These are phyloP conservation scores for Myrmecobius fasciatus DNA, from an alignment of 2,113 vertebrate species.

Conservation along the genomic window DNA sequence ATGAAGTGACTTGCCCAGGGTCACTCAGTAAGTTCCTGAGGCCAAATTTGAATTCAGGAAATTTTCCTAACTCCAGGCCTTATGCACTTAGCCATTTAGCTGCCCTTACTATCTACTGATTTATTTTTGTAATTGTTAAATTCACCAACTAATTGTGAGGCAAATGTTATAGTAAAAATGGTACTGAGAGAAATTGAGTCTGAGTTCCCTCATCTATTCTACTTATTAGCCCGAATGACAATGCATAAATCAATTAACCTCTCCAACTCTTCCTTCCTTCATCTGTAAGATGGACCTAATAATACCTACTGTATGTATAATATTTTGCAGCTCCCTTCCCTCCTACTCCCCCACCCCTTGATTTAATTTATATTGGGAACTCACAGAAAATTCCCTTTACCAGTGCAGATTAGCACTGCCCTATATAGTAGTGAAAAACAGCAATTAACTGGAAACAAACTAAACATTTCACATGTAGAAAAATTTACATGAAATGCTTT, in stretches of 20 bases:
- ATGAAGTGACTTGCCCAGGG: neutral
- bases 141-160: neutral
- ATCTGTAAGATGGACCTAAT: neutral
- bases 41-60: neutral
- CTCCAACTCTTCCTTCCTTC: neutral
- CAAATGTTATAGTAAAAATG: neutral
- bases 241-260: neutral
- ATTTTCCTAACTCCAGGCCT: neutral
- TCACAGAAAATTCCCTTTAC: neutral
- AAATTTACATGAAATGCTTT: neutral
- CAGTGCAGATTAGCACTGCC: neutral
- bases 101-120: neutral
- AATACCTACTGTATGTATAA: neutral
- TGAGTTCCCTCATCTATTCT: neutral
- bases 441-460: neutral
- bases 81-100: neutral
- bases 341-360: rapidly evolving
- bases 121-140: neutral
- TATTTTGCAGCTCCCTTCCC: neutral
- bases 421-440: neutral
- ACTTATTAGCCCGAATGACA: neutral
- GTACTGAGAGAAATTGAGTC: neutral
- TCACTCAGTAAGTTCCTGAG: neutral
- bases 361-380: neutral
- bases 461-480: neutral